Percentiles rank a stretch among this genome's conserved stretches.
These are phyloP conservation scores for Drosophila gaucha DNA, from an alignment of 2,888 invertebrate genomes.

Conservation along the genomic window DNA sequence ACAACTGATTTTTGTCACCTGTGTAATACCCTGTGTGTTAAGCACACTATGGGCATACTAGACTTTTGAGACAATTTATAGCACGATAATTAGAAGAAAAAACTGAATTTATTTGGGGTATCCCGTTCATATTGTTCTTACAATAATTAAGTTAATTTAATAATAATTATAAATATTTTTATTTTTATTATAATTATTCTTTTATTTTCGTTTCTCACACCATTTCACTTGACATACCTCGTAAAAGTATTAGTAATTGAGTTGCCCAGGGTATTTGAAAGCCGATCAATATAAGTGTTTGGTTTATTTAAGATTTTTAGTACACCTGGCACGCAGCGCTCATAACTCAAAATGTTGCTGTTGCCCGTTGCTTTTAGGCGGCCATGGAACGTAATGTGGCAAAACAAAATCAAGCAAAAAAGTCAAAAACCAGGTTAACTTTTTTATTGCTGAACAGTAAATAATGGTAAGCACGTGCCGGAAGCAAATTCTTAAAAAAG, in stretches of 20 bases:
- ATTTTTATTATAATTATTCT: too few species aligned
- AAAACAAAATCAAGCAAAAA: conserved; percentile 70
- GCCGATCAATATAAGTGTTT: not conserved
- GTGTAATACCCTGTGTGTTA: conserved; percentile 37
- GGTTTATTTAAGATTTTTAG: conserved; percentile 32
- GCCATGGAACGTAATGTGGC: conserved; percentile 63
- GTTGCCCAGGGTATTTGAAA: conserved; percentile 13
- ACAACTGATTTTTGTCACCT: conserved; percentile 69
- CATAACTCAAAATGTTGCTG: conserved; percentile 74
- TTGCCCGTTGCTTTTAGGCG: conserved; percentile 28
- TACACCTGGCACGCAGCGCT: conserved; percentile 73
- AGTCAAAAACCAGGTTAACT: conserved; percentile 48
- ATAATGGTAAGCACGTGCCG: conserved; percentile 79
- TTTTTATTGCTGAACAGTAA: conserved; percentile 72
- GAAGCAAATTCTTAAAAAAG: conserved; percentile 27
- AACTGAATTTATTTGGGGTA: too few species aligned
- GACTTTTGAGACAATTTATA: not conserved
- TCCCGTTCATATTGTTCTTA: too few species aligned
- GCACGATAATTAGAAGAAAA: too few species aligned
- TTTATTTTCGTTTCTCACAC: too few species aligned
- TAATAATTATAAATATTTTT: too few species aligned
- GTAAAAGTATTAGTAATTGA: not conserved
- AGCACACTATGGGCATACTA: not conserved
- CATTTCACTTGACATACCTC: too few species aligned
- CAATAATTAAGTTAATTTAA: too few species aligned